A percentile compares a stretch with the other conserved stretches of the same genome.
Conservation (phyloP, 2,113 vertebrate species). For the Lepidothrix coronata region DNA sequence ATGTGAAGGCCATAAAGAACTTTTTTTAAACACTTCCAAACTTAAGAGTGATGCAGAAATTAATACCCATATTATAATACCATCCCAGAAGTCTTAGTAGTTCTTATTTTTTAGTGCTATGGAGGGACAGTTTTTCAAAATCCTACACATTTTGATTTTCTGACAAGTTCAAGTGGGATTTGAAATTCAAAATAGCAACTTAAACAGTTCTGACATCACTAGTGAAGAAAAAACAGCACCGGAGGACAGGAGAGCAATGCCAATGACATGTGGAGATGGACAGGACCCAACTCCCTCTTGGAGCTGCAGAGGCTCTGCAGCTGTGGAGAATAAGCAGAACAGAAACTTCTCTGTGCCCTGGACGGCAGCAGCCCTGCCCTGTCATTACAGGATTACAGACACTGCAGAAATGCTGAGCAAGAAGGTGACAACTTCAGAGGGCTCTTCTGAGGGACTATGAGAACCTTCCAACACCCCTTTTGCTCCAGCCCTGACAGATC, state of each 20-base stretch:
- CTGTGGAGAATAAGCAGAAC: neutral
- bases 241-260: neutral
- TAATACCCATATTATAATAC: neutral
- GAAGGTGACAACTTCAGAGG: neutral
- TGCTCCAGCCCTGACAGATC: neutral
- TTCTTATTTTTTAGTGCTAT: neutral
- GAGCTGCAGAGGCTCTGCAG: neutral
- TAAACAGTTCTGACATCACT: neutral
- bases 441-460: neutral
- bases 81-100: neutral
- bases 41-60: neutral
- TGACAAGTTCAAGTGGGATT: neutral
- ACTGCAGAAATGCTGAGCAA: neutral
- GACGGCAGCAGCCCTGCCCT: neutral
- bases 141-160: neutral
- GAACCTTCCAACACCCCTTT: neutral
- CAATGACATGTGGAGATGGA: neutral
- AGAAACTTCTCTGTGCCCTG: neutral
- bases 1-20: neutral
- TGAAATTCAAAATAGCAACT: conserved; percentile 6
- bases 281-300: neutral
- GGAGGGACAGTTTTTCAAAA: neutral
- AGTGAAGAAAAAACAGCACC: neutral
- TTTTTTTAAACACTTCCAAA: neutral
- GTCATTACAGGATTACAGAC: neutral